Conservation (phyloP, 2,888 invertebrate genomes). For the Caenorhabditis wallacei region DNA sequence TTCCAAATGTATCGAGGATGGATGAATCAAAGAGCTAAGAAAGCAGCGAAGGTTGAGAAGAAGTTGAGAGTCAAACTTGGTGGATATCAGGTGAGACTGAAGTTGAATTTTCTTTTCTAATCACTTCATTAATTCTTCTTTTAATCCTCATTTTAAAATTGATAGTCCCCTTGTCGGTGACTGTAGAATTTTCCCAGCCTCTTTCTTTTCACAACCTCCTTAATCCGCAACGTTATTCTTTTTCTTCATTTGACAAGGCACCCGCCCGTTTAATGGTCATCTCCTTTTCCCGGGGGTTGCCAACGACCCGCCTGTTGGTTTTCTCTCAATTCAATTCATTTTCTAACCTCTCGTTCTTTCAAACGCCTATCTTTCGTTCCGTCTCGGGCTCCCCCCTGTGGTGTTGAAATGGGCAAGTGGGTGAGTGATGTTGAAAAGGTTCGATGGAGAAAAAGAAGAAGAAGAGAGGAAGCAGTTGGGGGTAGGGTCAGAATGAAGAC, state of each 20-base stretch:
- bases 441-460: slow-evolving; percentile 11
- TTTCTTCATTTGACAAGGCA: slow-evolving; percentile 5
- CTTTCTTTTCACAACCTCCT: not conserved
- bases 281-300: not conserved
- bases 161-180: too few relatives aligned
- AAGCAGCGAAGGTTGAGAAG: slow-evolving; percentile 97
- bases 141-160: not conserved
- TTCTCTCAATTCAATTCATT: slow-evolving; percentile 16
- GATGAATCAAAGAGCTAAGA: slow-evolving; percentile 97
- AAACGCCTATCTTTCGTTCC: slow-evolving; percentile 16
- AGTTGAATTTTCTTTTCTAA: too few relatives aligned
- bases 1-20: slow-evolving; percentile 89
- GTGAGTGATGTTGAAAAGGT: slow-evolving; percentile 38
- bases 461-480: slow-evolving; percentile 6
- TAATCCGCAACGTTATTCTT: slow-evolving; percentile 18
- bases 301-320: slow-evolving; percentile 34
- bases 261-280: slow-evolving; percentile 51
- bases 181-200: too few relatives aligned
- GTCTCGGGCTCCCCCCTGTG: slow-evolving; percentile 44
- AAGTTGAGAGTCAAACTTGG: slow-evolving; percentile 96
- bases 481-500: slow-evolving; percentile 37
- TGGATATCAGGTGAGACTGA: slow-evolving; percentile 88
- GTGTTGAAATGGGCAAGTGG: slow-evolving; percentile 58
- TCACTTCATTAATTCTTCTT: slow-evolving; percentile 1
- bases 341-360: slow-evolving; percentile 16